Evolutionary conservation across 2,888 invertebrate genomes (phyloP).

Genomic region (Cyclophora punctaria): DNA sequence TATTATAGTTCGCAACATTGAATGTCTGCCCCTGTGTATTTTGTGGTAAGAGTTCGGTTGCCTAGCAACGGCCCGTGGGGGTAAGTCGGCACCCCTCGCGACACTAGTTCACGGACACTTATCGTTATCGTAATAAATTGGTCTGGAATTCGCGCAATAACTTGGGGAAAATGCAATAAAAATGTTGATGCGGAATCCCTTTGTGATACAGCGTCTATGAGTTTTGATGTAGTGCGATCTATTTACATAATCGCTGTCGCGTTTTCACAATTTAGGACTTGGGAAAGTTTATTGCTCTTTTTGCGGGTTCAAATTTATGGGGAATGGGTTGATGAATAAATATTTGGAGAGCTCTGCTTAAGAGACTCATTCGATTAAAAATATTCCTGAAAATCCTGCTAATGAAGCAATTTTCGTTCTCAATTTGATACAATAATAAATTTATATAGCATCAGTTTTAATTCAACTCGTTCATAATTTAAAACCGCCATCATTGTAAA

Average conservation of each 20-base stretch:
- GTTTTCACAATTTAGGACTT: conserved; percentile 8
- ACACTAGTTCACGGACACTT: conserved; percentile 67
- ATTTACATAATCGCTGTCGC: conserved; percentile 20
- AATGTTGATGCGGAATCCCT: conserved; percentile 38
- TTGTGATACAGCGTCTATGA: conserved; percentile 28
- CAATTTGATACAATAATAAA: too few relatives aligned
- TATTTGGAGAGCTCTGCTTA: too few relatives aligned
- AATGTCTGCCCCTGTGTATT: conserved; percentile 20
- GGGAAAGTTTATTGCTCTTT: conserved; percentile 6
- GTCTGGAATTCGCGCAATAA: conserved; percentile 64
- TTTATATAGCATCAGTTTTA: too few relatives aligned
- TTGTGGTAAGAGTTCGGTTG: conserved; percentile 35
- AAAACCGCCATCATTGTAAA: too few relatives aligned
- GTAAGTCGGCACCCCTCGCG: conserved; percentile 37
- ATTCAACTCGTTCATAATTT: too few relatives aligned
- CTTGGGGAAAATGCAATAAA: conserved; percentile 56
- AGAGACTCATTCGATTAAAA: too few relatives aligned
- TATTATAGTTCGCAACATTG: conserved; percentile 16
- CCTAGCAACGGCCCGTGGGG: conserved; percentile 39
- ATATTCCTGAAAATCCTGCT: too few relatives aligned
- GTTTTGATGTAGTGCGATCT: conserved; percentile 22
- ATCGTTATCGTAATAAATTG: conserved; percentile 71
- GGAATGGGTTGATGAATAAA: too few relatives aligned
- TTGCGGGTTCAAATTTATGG: conserved; percentile 3
- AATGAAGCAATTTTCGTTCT: too few relatives aligned